Evolutionary conservation across 2,888 invertebrate species (phyloP).

Genomic region (Pollenia labialis): DNA sequence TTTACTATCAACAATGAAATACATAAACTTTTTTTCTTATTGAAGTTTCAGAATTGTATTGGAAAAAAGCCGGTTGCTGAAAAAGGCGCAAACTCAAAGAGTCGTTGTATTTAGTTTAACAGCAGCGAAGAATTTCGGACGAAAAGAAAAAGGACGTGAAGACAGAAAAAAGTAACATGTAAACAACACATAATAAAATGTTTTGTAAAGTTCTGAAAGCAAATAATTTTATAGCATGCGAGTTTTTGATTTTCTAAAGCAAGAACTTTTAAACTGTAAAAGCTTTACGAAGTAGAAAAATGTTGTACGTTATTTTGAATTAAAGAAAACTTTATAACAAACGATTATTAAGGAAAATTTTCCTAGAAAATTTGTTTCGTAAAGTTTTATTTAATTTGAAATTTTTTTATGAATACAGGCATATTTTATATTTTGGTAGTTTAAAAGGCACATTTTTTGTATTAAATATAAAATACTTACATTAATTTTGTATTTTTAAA

Average conservation of each 20-base stretch:
- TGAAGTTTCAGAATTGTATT: neutral
- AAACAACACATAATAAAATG: constrained; percentile 28
- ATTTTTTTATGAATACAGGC: too few relatives aligned
- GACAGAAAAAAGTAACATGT: neutral
- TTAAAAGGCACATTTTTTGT: too few relatives aligned
- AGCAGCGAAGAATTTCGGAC: constrained; percentile 50
- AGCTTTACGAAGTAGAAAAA: neutral
- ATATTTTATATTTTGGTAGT: neutral
- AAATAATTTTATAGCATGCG: constrained; percentile 38
- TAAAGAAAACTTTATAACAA: neutral
- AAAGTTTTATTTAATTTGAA: too few relatives aligned
- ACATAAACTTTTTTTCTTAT: neutral
- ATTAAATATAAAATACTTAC: too few relatives aligned
- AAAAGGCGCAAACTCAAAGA: constrained; percentile 76
- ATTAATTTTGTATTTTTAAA: too few relatives aligned
- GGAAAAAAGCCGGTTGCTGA: constrained; percentile 78
- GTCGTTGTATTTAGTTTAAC: constrained; percentile 13
- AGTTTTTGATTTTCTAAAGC: constrained; percentile 3
- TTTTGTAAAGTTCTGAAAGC: neutral
- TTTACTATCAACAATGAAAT: neutral
- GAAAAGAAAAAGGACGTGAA: neutral
- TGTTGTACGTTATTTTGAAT: constrained; percentile 18
- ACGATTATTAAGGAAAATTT: too few relatives aligned
- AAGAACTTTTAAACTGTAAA: constrained; percentile 47
- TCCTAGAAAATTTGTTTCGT: too few relatives aligned